A percentile compares a stretch with the other conserved stretches of the same genome.
These are phyloP conservation scores for Lepidurus packardi DNA, from an alignment of 1,140 invertebrate genomes.

Conservation along the genomic window DNA sequence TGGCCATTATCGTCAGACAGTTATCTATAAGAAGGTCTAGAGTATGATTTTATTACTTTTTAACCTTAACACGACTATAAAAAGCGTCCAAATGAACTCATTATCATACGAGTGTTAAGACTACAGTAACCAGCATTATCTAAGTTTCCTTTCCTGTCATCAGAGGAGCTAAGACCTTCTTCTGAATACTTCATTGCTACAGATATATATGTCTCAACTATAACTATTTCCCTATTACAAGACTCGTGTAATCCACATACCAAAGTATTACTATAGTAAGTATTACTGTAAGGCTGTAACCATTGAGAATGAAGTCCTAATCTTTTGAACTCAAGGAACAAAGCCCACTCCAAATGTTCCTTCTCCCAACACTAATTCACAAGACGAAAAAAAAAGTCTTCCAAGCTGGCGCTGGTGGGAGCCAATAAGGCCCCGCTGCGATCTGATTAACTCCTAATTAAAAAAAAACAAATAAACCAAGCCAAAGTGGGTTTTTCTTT, in stretches of 20 bases:
- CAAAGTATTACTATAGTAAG: too few species aligned
- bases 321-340: not conserved
- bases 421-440: constrained; percentile 1
- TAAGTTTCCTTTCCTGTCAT: not conserved
- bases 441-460: constrained; percentile 16
- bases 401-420: not conserved
- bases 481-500: not conserved
- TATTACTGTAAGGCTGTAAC: too few species aligned
- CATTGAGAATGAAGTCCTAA: too few species aligned
- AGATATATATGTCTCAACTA: not conserved
- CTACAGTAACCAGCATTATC: too few species aligned
- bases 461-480: not conserved
- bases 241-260: too few species aligned
- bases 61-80: too few species aligned
- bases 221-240: not conserved
- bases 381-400: not conserved
- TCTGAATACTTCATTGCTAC: not conserved
- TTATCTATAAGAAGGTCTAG: too few species aligned
- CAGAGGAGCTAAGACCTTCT: not conserved
- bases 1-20: too few species aligned
- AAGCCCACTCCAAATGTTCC: not conserved
- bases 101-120: too few species aligned
- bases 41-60: too few species aligned
- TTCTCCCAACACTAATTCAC: not conserved
- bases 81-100: too few species aligned